These are phyloP conservation scores for Oxystoma pomonae DNA, from an alignment of 2,888 invertebrate genomes.

Conservation along the genomic window DNA sequence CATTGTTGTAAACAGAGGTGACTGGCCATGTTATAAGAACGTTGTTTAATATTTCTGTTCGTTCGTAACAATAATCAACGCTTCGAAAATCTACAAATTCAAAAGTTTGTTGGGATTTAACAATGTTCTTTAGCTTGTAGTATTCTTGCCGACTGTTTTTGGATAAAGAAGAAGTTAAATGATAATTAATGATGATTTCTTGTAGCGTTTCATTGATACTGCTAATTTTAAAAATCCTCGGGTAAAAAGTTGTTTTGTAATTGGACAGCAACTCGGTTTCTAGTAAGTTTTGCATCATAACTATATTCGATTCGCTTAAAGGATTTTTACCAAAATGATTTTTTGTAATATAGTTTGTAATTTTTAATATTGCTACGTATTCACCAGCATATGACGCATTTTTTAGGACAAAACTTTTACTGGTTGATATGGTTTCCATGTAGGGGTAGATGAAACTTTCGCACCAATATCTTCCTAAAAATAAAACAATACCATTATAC, in stretches of 20 bases:
- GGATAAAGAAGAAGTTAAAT: slow-evolving; percentile 21
- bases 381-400: slow-evolving; percentile 23
- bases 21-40: slow-evolving; percentile 27
- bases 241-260: slow-evolving; percentile 17
- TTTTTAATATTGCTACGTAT: slow-evolving; percentile 27
- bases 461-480: slow-evolving; percentile 34
- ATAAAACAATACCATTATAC: background rate
- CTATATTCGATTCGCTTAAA: slow-evolving; percentile 20
- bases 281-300: slow-evolving; percentile 20
- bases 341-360: slow-evolving; percentile 16
- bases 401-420: slow-evolving; percentile 12
- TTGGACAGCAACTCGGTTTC: slow-evolving; percentile 17
- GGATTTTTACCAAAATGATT: slow-evolving; percentile 24
- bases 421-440: slow-evolving; percentile 18
- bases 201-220: slow-evolving; percentile 25
- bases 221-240: slow-evolving; percentile 31
- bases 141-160: slow-evolving; percentile 12
- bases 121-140: slow-evolving; percentile 8
- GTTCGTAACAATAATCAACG: slow-evolving; percentile 24
- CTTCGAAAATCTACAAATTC: slow-evolving; percentile 22
- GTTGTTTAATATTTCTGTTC: slow-evolving; percentile 8
- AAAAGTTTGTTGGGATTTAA: slow-evolving; percentile 12
- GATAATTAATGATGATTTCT: slow-evolving; percentile 29
- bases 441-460: slow-evolving; percentile 33
- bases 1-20: slow-evolving; percentile 11